Base-by-base conservation (phyloP, 1,140 invertebrate species). In the Heliconius hewitsoni region DNA sequence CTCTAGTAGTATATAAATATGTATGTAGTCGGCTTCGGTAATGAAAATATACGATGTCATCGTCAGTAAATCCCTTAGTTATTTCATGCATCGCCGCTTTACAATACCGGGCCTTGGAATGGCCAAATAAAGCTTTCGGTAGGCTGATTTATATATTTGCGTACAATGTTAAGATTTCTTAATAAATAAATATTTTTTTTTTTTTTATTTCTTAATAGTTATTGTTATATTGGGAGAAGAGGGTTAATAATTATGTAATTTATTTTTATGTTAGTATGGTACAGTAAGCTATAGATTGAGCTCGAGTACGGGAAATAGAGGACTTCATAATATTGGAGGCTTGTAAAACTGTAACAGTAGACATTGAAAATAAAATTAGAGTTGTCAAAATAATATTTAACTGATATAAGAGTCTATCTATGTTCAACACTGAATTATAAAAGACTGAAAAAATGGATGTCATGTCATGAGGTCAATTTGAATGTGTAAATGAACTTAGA, bases 31-130 rank as follows among this genome's bases (percentile, higher is more conserved):
- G 52, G 50, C 75, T 78, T 78, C 74, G 81, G 80, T 84, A 81
- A 85, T 84, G 81, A 84, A 90, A 90, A 88, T 87, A 81, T 86
- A 90, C 85, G 76, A 78, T 87, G 91, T 92, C 91, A 93, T 93
- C 86, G 79, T 84, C 78, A 50, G 74, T 87, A 86, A 90, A 90
- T 90, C 86, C 89, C 42, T 85, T 86, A 80, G 85, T 90, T 89
- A 91, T 90, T 91, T 90, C 88, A 89, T 87, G 89, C 79, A 73
- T 83, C 70, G 73, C 55, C 75, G 74, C 76, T 76, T 46, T 46
- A 76, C 76, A 81, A 76, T 76, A 66, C 60, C 60, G 27, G 60
- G 9, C 27, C 60, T 66, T 30, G 60, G 60, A 66, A 66, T n/a
- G 60, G 60, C 27, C 50, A 77, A 50, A 52, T 66, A 70, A 70